Evolutionary conservation across 30 jellyfish, hydroid and myxozoan species (phyloP), one percentile per base, ranked within the genome.

Genomic region (Pseudorhiza aurosa): DNA sequence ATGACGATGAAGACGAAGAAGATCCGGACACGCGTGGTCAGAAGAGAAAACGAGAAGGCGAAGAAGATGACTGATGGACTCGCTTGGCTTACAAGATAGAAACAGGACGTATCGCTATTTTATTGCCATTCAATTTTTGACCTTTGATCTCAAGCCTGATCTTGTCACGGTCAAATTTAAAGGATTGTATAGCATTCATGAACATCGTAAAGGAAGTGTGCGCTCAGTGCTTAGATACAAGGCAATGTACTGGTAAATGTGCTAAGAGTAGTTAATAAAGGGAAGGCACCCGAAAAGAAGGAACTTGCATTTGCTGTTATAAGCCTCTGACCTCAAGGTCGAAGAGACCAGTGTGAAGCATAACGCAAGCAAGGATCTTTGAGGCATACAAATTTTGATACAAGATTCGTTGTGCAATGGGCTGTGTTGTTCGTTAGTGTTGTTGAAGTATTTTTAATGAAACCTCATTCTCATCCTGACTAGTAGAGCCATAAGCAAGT

Each of bases 1-100:
- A 76, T 15, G 98, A 91, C 9, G 96, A 91, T 35, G 98, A 91
- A 8, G 96, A 83, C 19, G 96, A 91, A 0, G 87, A 68, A 6
- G 87, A 77, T 10, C 63, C 79, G 47, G 95, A 58, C 9, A 49
- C 82, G 18, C 88, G 96, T 17, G 97, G 97, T 19, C 82, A 70
- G 45, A 90, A 90, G 42, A 58, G 97, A 53, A 90, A 90, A 44
- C 90, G 83, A 11, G 97, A 90, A 68, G 97, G 89, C 8, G 96
- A 70, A 29, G 96, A 81, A 0, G 97, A 88, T 45, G 97, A 77
- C 72, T 63, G 82, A 63, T 47, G 50, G 18, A 18, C 10, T 56
- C 27, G 53, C 35, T 64, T 64, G 50, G 77, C 58, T 29, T 64
- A 29, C 18, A 64, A 64, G 53, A 64, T 64, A 64, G 77, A 64